A percentile compares a stretch with the other conserved stretches of the same genome.
Conservation (phyloP, 2,113 vertebrate genomes). For the Hucho hucho region DNA sequence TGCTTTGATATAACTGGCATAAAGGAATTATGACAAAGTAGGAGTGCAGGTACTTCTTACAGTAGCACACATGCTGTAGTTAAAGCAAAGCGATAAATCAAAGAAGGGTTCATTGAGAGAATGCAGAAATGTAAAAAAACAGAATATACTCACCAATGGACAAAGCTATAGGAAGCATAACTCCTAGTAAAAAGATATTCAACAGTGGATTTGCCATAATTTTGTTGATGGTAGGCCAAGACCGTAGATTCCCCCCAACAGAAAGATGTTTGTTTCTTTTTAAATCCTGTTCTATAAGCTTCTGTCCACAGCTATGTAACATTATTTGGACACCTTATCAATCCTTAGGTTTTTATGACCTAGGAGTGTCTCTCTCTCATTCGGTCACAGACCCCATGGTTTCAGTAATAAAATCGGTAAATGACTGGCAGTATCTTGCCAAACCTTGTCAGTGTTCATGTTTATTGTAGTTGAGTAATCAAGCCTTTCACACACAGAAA, state of each 20-base stretch:
- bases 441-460: background rate
- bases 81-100: background rate
- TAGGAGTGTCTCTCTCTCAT: conserved; percentile 37
- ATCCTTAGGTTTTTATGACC: conserved; percentile 40
- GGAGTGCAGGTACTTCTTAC: background rate
- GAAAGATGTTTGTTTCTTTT: background rate
- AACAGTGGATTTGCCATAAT: conserved; percentile 29
- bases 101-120: too few species aligned
- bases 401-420: conserved; percentile 14
- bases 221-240: background rate
- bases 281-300: background rate
- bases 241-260: background rate
- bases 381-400: conserved; percentile 11
- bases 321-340: conserved; percentile 54
- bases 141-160: conserved; percentile 17
- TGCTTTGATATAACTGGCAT: too few species aligned
- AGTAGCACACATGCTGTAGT: background rate
- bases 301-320: background rate
- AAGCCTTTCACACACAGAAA: background rate
- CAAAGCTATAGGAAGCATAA: background rate
- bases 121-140: background rate
- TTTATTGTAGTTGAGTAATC: background rate
- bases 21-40: too few species aligned
- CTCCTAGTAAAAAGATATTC: conserved; percentile 10
- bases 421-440: background rate